Percentiles rank a stretch among this genome's conserved stretches.
These are phyloP conservation scores for Rhagophthalmus giganteus DNA, from an alignment of 2,888 invertebrate species.

Conservation along the genomic window DNA sequence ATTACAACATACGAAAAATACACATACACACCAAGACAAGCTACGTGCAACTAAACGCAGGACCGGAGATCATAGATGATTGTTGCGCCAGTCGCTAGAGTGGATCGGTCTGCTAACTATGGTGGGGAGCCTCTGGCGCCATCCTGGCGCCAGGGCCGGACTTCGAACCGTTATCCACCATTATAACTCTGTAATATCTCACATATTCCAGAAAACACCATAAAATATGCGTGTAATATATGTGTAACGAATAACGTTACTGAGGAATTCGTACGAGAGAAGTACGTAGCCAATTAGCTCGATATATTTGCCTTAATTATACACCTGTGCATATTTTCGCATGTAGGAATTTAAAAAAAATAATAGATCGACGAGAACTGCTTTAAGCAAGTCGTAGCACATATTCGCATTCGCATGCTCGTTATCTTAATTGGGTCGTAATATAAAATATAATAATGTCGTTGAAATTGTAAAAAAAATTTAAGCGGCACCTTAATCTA, in stretches of 20 bases:
- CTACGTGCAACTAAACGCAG: slow-evolving; percentile 31
- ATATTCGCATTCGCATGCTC: not conserved
- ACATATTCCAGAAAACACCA: slow-evolving; percentile 7
- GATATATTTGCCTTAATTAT: slow-evolving; percentile 4
- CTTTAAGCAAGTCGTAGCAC: not conserved
- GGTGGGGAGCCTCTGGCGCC: slow-evolving; percentile 47
- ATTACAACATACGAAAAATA: slow-evolving; percentile 5
- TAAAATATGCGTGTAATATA: slow-evolving; percentile 1
- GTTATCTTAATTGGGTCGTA: not conserved
- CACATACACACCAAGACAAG: slow-evolving; percentile 21
- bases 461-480: no score
- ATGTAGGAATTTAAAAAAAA: not conserved
- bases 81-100: slow-evolving; percentile 55
- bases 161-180: slow-evolving; percentile 42
- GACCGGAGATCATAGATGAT: slow-evolving; percentile 26
- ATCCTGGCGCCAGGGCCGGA: slow-evolving; percentile 53
- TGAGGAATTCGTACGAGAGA: not conserved
- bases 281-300: not conserved
- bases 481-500: no score
- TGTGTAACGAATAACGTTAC: not conserved
- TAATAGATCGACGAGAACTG: not conserved
- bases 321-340: not conserved
- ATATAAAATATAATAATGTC: no score
- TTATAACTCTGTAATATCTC: slow-evolving; percentile 22
- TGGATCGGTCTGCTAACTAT: slow-evolving; percentile 48